Conservation (phyloP, 2,888 invertebrate species). For the Hanleya hanleyi region DNA sequence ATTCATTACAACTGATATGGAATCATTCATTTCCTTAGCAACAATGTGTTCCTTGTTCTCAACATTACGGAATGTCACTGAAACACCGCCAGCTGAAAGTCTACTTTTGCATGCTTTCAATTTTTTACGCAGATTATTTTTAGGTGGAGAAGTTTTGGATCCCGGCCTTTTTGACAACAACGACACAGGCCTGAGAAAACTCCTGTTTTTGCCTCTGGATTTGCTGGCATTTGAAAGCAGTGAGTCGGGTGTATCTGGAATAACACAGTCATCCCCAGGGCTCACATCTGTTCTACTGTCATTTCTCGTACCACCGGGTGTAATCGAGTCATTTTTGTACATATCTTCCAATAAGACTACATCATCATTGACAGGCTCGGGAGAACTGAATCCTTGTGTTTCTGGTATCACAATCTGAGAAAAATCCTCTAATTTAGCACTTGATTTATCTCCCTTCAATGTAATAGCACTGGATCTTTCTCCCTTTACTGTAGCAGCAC, state of each 20-base stretch:
- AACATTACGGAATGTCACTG: neutral
- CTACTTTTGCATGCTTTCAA: neutral
- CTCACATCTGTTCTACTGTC: constrained; percentile 1
- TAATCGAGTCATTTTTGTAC: neutral
- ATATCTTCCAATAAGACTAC: no score
- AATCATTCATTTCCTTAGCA: neutral
- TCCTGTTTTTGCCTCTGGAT: neutral
- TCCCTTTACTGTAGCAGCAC: neutral
- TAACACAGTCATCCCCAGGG: neutral
- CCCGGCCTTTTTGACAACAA: neutral
- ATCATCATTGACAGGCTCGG: no score
- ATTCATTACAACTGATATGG: neutral
- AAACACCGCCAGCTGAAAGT: neutral
- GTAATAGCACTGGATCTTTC: neutral
- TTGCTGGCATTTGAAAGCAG: neutral
- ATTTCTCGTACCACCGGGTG: neutral
- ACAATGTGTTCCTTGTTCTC: neutral
- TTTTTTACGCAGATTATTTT: neutral
- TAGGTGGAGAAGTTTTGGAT: neutral
- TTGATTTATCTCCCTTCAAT: neutral
- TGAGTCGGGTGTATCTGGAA: neutral
- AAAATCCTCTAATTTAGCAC: no score
- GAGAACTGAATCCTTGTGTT: neutral
- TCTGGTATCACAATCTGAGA: neutral
- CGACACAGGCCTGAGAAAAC: neutral